These are phyloP conservation scores for Venustaconcha ellipsiformis DNA, from an alignment of 1,140 invertebrate species.

Conservation along the genomic window DNA sequence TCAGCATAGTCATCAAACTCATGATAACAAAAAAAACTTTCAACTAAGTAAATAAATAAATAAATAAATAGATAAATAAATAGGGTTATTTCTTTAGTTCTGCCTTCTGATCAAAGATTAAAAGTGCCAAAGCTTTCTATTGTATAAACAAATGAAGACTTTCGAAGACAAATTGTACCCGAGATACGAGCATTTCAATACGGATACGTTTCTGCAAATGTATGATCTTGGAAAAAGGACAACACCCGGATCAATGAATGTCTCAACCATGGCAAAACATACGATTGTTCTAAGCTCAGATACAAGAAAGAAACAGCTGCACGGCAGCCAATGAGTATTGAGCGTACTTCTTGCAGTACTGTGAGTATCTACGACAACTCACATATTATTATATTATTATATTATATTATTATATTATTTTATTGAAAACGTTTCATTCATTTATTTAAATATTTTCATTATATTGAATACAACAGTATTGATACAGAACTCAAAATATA, in stretches of 20 bases:
- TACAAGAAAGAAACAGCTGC: conserved; percentile 15
- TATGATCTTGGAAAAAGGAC: conserved; percentile 37
- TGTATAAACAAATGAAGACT: conserved; percentile 51
- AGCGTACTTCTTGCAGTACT: conserved; percentile 57
- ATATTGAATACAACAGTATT: conserved; percentile 25
- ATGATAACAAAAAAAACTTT: too few species aligned
- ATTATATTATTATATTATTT: too few species aligned
- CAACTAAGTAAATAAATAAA: too few species aligned
- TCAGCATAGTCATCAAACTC: too few species aligned
- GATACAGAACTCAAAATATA: conserved; percentile 20
- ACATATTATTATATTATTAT: too few species aligned
- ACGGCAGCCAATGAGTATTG: conserved; percentile 52
- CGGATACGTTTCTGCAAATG: conserved; percentile 47
- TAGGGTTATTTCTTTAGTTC: conserved; percentile 25
- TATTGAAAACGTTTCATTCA: conserved; percentile 52
- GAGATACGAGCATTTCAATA: conserved; percentile 51
- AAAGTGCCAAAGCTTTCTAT: conserved; percentile 45
- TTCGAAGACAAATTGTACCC: conserved; percentile 60
- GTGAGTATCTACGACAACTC: conserved; percentile 54
- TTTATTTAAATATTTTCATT: conserved; percentile 57
- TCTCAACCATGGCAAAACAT: conserved; percentile 42
- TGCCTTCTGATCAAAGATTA: conserved; percentile 50
- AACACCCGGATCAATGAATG: conserved; percentile 33
- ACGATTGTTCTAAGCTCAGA: conserved; percentile 35
- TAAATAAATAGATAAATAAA: too few species aligned